A percentile compares a stretch with the other conserved stretches of the same genome.
Conservation (phyloP, 2,888 invertebrate species). For the Tricholauxania praeusta region DNA sequence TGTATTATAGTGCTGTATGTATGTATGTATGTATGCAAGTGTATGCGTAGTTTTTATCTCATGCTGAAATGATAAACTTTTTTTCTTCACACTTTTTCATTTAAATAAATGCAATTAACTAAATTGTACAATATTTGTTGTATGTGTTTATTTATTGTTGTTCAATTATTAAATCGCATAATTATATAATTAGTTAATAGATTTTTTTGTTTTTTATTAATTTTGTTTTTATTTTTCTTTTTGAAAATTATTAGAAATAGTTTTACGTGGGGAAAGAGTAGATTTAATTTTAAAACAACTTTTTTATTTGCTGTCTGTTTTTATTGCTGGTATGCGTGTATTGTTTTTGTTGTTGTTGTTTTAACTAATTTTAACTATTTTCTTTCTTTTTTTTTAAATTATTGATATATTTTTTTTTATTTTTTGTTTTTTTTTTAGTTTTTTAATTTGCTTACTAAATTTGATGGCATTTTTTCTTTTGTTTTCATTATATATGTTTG, state of each 20-base stretch:
- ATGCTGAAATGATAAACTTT: slow-evolving; percentile 18
- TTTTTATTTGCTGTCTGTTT: slow-evolving; percentile 35
- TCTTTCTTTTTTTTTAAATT: slow-evolving; percentile 18
- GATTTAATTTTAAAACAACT: slow-evolving; percentile 46
- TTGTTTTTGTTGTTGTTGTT: slow-evolving; percentile 7
- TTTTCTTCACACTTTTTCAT: slow-evolving; percentile 9
- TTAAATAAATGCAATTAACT: slow-evolving; percentile 34
- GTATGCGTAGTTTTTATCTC: slow-evolving; percentile 37
- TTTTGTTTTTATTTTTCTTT: neutral
- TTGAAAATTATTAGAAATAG: slow-evolving; percentile 5
- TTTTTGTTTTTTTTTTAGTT: slow-evolving; percentile 3
- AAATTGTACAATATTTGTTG: slow-evolving; percentile 30
- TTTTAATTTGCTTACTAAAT: slow-evolving; percentile 14
- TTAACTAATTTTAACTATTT: slow-evolving; percentile 10
- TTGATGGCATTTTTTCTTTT: slow-evolving; percentile 19
- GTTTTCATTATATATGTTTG: slow-evolving; percentile 4
- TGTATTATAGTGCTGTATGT: neutral
- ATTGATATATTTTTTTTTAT: slow-evolving; percentile 29
- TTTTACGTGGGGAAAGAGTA: slow-evolving; percentile 22
- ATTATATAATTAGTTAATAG: neutral
- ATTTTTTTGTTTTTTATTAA: slow-evolving; percentile 18
- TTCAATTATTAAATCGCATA: neutral
- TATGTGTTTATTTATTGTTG: slow-evolving; percentile 19
- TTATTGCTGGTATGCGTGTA: slow-evolving; percentile 29
- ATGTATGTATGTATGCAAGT: slow-evolving; percentile 35